Conservation (phyloP, 2,888 invertebrate species). For the Suillia variegata region DNA sequence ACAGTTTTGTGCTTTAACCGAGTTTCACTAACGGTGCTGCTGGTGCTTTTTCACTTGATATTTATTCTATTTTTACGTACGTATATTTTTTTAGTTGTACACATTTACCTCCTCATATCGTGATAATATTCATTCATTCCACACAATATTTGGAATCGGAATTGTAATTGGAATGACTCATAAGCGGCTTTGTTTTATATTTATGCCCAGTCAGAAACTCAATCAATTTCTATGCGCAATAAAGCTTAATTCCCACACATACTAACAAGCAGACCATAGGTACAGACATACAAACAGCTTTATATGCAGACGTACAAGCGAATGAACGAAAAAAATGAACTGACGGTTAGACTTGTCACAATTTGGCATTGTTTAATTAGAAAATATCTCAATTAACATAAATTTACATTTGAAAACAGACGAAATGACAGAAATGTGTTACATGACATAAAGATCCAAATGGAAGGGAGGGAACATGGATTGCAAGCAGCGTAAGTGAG, state of each 20-base stretch:
- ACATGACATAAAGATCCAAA: not conserved
- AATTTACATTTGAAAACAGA: slow-evolving; percentile 8
- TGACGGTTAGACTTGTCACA: not conserved
- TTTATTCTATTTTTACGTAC: not conserved
- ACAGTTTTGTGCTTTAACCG: no score
- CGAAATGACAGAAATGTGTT: not conserved
- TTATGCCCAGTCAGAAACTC: not conserved
- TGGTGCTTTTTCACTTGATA: no score
- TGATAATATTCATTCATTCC: no score
- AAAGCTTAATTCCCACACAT: slow-evolving; percentile 5
- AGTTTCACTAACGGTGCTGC: no score
- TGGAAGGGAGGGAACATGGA: no score
- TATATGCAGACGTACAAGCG: not conserved
- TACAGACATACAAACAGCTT: not conserved
- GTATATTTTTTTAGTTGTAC: not conserved
- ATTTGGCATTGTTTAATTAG: slow-evolving; percentile 13
- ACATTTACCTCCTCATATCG: no score
- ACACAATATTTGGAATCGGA: no score
- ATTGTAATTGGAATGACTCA: not conserved
- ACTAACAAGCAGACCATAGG: not conserved
- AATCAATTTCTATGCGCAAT: not conserved
- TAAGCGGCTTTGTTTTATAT: not conserved
- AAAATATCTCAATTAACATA: slow-evolving; percentile 15
- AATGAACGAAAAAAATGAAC: not conserved
- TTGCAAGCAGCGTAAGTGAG: no score